Base-by-base conservation (phyloP, 2,888 invertebrate species). In the Capitulum mitella region DNA sequence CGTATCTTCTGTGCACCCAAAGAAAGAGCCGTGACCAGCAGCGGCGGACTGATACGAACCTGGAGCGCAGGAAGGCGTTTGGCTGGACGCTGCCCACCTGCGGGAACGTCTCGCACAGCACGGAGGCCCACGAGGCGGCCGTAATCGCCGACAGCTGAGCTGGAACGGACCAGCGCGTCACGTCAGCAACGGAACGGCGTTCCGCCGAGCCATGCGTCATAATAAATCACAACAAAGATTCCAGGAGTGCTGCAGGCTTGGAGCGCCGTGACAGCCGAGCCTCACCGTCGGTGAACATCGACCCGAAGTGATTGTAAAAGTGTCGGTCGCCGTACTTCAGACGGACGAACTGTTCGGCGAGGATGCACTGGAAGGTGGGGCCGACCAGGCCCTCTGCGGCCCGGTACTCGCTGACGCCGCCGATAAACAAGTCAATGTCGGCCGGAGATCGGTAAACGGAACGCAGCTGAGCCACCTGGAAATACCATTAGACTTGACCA, bases 281-380 rank as follows among this genome's bases (percentile, higher is more conserved):
- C 74, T 40, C 26, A 74, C 74, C 74, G n/a, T n/a, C 26, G 40
- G 8, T 32, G 8, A 74, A 74, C 40, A 74, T 26, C 14, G 40
- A 32, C n/a, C 43, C 37, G 40, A 22, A 19, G 32, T 76, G 76
- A 29, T 76, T 46, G 76, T 76, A 76, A 43, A 76, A 76, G 76
- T 32, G 34, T 3, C 76, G n/a, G 22, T 76, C 76, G 76, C 29
- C 76, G 29, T 76, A 46, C 76, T 76, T 76, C 16, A 76, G 76
- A 5, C 76, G 76, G 0, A 29, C 43, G 76, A 76, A 76, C 46
- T 76, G 76, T 14, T 76, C 76, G 46, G 76, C 76, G 46, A 76
- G 43, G 2, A 76, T 26, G 10, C 76, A 76, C 22, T 22, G 46
- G 32, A 76, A 76, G 29, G 46, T 76, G 46, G 46, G 76, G 32